A percentile compares a stretch with the other conserved stretches of the same genome.
phyloP scores from a whole-genome alignment of 2,797 vertebrate genomes.

The Channallabes apus region DNA sequence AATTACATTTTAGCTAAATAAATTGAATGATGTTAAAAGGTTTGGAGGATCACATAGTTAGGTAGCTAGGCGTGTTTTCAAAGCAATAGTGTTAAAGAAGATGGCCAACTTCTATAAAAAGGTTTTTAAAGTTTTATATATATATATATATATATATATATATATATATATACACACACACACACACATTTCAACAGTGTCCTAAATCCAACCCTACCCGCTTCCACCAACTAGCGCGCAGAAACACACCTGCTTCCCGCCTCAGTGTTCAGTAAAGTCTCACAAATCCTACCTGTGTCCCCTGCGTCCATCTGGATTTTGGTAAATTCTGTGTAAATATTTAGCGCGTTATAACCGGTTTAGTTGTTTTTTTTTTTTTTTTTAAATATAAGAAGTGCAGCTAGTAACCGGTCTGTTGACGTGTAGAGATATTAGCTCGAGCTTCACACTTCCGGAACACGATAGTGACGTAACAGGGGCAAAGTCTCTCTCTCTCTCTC shows the following conservation, averaged over 20 bases:
- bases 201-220: neutral
- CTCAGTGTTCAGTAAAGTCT: neutral
- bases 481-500: neutral
- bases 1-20: neutral
- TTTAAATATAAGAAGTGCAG: neutral
- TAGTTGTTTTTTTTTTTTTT: no score
- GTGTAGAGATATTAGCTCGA: neutral
- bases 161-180: no score
- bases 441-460: conserved; percentile 28
- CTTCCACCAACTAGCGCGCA: neutral
- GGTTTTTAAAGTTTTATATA: no score
- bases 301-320: conserved; percentile 1
- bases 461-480: conserved; percentile 7
- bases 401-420: neutral
- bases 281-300: neutral
- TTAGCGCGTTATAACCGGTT: neutral
- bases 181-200: neutral
- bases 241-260: neutral
- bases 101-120: neutral
- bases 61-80: no score
- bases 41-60: neutral
- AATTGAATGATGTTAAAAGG: neutral
- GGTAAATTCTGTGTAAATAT: neutral
- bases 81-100: neutral
- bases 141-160: neutral